A percentile compares a stretch with the other conserved stretches of the same genome.
These are phyloP conservation scores for Ciconia nigra DNA, from an alignment of 2,797 vertebrate genomes.

Conservation along the genomic window DNA sequence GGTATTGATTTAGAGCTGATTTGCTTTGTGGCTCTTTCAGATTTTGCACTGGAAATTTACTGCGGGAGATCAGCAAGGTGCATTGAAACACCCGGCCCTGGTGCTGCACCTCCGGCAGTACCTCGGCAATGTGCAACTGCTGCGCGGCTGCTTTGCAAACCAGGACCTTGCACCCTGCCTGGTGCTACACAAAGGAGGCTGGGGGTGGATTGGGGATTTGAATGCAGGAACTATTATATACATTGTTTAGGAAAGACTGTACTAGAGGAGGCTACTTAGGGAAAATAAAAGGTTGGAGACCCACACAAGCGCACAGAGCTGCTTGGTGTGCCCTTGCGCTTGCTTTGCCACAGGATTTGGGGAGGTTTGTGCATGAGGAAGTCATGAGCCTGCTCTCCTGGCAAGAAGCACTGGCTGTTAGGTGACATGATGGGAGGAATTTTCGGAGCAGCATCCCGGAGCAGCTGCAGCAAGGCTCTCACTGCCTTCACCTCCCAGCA, in stretches of 20 bases:
- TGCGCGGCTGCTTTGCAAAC: not conserved
- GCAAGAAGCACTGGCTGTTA: not conserved
- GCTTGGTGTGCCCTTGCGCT: no score
- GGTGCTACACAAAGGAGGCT: not conserved
- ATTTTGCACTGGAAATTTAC: not conserved
- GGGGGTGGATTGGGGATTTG: not conserved
- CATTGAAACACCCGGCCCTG: rapidly evolving
- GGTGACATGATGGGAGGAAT: not conserved
- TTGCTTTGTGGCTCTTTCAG: not conserved
- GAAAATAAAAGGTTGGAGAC: not conserved
- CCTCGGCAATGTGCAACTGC: not conserved
- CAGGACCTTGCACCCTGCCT: not conserved
- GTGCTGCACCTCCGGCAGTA: not conserved
- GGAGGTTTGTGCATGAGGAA: not conserved
- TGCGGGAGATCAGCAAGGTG: not conserved
- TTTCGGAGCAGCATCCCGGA: not conserved
- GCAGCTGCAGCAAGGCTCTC: not conserved
- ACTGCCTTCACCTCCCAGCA: not conserved
- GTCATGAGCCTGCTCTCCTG: not conserved
- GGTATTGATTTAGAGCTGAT: not conserved
- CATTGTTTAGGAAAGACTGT: not conserved
- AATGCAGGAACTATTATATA: not conserved
- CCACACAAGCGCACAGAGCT: rapidly evolving
- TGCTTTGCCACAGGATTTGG: not conserved
- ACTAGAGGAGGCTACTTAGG: not conserved